Evolutionary conservation across 2,888 invertebrate species (phyloP), one percentile per base, ranked within the genome.

Genomic region (Masnerella sp.): DNA sequence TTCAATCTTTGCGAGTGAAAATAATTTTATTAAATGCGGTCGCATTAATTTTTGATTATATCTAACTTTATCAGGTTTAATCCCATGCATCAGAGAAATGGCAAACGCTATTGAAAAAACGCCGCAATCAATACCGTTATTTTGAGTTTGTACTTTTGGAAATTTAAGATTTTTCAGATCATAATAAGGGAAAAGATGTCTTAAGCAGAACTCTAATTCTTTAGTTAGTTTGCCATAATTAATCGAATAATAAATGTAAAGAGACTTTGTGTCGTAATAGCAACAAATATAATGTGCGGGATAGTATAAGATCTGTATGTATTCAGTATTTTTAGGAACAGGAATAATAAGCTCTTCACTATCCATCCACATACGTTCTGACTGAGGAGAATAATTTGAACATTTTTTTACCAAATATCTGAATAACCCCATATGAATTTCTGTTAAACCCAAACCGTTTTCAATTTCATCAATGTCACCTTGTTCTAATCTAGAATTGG

Each of bases 161-260:
- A 45, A 45, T 22, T 8, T 12, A 0, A 45, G 15, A 11, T 1
- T 2, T 12, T 15, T 15, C 5, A 28, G 14, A 45, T 28, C 2
- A 22, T 5, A 2, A 22, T 20, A 8, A 5, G 45, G 45, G n/a
- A 20, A 45, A 20, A 45, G 30, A 9, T 15, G 20, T 8, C 17
- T 2, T 14, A 45, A 15, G 30, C 7, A 45, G 9, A 45, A 15
- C 9, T 25, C 20, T 20, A 15, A 14, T 15, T 56, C 42, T 5
- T 42, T 20, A 15, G 22, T 30, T 5, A 25, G 15, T 12, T 36
- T 20, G 2, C 17, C 30, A 30, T n/a, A n/a, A 30, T 49, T 32
- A 5, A 49, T 8, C 1, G 42, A 42, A n/a, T 42, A 18, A 56
- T 56, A 56, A 43, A 59, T 47, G 25, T 17, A 64, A 34, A 40